phyloP scores from a whole-genome alignment of 2,888 invertebrate genomes.

The Caenorhabditis angaria region DNA sequence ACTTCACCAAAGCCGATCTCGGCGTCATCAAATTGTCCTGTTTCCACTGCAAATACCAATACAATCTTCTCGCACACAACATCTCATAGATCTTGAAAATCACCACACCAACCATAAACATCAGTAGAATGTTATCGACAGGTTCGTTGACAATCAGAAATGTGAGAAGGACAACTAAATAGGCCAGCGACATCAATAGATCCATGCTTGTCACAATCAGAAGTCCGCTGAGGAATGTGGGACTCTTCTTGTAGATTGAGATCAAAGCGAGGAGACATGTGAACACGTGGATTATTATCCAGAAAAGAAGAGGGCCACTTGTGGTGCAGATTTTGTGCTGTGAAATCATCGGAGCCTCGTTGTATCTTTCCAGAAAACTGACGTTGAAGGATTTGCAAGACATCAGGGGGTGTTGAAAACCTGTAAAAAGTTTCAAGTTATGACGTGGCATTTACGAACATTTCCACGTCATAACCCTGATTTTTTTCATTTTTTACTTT shows the following conservation, averaged over 20 bases:
- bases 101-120: constrained; percentile 53
- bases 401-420: constrained; percentile 55
- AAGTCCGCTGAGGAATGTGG: constrained; percentile 41
- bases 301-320: constrained; percentile 50
- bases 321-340: constrained; percentile 54
- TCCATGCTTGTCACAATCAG: constrained; percentile 44
- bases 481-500: no score
- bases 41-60: constrained; percentile 59
- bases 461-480: no score
- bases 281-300: constrained; percentile 54
- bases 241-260: constrained; percentile 44
- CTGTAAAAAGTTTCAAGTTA: constrained; percentile 15
- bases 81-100: constrained; percentile 59
- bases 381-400: constrained; percentile 51
- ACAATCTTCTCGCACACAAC: constrained; percentile 54
- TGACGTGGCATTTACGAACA: no score
- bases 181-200: constrained; percentile 47
- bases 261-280: constrained; percentile 49
- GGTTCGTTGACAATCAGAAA: constrained; percentile 38
- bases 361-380: constrained; percentile 42
- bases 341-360: constrained; percentile 37
- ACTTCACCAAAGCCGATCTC: constrained; percentile 46
- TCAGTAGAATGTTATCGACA: constrained; percentile 49
- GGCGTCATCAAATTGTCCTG: constrained; percentile 54
- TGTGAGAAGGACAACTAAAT: constrained; percentile 44